A percentile compares a stretch with the other conserved stretches of the same genome.
Conservation (phyloP, 2,113 vertebrate genomes). For the Nymphicus hollandicus region DNA sequence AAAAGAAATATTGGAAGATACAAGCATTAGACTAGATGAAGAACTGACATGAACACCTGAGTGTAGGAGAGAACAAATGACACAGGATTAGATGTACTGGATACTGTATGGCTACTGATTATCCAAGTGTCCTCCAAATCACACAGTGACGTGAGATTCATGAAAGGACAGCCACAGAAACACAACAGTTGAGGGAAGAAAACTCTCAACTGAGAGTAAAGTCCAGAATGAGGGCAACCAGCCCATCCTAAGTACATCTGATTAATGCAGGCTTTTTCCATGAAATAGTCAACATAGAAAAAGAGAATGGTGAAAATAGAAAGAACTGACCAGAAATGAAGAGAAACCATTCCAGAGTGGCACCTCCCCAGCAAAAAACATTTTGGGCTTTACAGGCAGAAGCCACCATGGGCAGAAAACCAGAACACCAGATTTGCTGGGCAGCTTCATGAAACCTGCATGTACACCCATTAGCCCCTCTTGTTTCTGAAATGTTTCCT, state of each 20-base stretch:
- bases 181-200: not conserved
- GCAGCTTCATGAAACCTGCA: not conserved
- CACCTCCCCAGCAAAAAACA: not conserved
- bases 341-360: not conserved
- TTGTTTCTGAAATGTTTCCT: not conserved
- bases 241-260: accelerated
- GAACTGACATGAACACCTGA: not conserved
- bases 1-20: not conserved
- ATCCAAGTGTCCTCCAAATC: not conserved
- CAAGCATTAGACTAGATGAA: not conserved
- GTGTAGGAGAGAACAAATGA: not conserved
- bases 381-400: not conserved
- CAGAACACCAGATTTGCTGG: not conserved
- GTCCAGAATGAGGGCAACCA: not conserved
- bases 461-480: not conserved
- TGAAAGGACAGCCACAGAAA: not conserved
- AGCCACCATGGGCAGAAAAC: not conserved
- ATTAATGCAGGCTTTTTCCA: not conserved
- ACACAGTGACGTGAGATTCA: not conserved
- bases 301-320: not conserved
- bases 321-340: not conserved
- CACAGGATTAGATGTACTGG: not conserved
- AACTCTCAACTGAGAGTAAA: not conserved
- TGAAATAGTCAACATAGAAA: not conserved
- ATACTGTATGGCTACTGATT: not conserved